Conservation (phyloP, 2,888 invertebrate genomes). For the Drosophila birchii region DNA sequence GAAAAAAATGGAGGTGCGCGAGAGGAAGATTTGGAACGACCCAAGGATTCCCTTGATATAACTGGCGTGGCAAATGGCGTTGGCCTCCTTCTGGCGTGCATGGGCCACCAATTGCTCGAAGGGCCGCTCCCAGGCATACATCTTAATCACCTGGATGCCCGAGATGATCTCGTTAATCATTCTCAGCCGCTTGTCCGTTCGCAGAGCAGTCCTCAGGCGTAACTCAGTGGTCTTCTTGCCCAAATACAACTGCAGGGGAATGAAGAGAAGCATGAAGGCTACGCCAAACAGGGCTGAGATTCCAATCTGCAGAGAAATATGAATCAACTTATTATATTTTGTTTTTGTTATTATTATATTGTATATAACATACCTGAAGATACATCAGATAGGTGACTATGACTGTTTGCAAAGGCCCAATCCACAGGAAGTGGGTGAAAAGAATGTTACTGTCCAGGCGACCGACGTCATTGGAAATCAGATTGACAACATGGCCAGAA, state of each 20-base stretch:
- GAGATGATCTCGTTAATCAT: slow-evolving; percentile 95
- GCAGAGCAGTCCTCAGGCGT: slow-evolving; percentile 91
- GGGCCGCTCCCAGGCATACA: slow-evolving; percentile 97
- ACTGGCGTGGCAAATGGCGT: slow-evolving; percentile 89
- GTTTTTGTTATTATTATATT: no score
- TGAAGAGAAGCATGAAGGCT: slow-evolving; percentile 87
- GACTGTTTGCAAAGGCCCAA: slow-evolving; percentile 93
- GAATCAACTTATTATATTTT: no score
- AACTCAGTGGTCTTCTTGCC: slow-evolving; percentile 91
- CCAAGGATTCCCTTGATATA: slow-evolving; percentile 91
- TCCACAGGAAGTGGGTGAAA: slow-evolving; percentile 95
- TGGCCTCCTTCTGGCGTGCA: slow-evolving; percentile 87
- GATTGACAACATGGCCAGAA: slow-evolving; percentile 91
- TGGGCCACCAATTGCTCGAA: slow-evolving; percentile 91
- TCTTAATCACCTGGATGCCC: slow-evolving; percentile 96
- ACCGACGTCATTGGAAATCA: slow-evolving; percentile 97
- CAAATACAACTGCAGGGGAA: slow-evolving; percentile 91
- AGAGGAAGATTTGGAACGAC: slow-evolving; percentile 94
- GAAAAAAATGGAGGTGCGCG: slow-evolving; percentile 93
- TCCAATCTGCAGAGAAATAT: slow-evolving; percentile 85
- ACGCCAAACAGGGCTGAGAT: slow-evolving; percentile 87
- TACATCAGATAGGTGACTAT: slow-evolving; percentile 92
- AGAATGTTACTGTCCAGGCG: slow-evolving; percentile 88
- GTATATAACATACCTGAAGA: slow-evolving; percentile 85
- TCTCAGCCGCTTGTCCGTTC: slow-evolving; percentile 95